Conservation (phyloP, 2,888 invertebrate genomes). For the Ferdinandea cuprea region DNA sequence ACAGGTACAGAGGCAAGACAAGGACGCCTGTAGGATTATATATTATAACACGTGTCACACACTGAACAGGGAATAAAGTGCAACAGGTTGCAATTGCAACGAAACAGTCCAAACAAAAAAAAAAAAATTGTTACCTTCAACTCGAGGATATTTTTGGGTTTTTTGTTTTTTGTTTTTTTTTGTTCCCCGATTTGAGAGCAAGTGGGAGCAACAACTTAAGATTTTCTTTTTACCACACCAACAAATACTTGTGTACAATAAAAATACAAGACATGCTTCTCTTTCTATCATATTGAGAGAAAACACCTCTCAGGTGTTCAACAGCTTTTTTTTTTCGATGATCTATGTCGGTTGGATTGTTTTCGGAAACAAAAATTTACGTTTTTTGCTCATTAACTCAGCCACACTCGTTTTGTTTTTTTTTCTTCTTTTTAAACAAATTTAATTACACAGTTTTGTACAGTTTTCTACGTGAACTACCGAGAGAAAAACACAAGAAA, state of each 20-base stretch:
- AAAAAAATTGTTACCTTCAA: conserved; percentile 24
- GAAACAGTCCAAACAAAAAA: background rate
- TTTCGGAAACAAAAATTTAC: conserved; percentile 61
- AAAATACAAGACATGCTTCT: conserved; percentile 53
- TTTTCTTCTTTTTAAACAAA: conserved; percentile 35
- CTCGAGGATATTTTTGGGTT: conserved; percentile 30
- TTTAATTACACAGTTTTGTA: conserved; percentile 58
- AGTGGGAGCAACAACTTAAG: conserved; percentile 23
- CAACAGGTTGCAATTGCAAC: conserved; percentile 59
- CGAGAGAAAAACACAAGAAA: conserved; percentile 41
- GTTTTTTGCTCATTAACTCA: conserved; percentile 55
- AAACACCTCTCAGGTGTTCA: conserved; percentile 69
- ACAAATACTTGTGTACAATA: conserved; percentile 52
- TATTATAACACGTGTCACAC: conserved; percentile 63
- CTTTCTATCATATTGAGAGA: conserved; percentile 57
- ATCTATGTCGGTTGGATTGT: conserved; percentile 58
- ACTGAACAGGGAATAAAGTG: conserved; percentile 43
- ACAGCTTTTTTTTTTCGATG: conserved; percentile 60
- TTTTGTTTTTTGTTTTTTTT: conserved; percentile 15
- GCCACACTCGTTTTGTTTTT: background rate
- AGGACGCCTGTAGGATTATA: conserved; percentile 58
- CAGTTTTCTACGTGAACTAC: conserved; percentile 36
- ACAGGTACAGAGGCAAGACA: conserved; percentile 40
- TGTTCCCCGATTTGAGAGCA: conserved; percentile 6
- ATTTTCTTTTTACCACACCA: conserved; percentile 24